Conservation (phyloP, 2,113 vertebrate species). For the Dipodomys spectabilis region DNA sequence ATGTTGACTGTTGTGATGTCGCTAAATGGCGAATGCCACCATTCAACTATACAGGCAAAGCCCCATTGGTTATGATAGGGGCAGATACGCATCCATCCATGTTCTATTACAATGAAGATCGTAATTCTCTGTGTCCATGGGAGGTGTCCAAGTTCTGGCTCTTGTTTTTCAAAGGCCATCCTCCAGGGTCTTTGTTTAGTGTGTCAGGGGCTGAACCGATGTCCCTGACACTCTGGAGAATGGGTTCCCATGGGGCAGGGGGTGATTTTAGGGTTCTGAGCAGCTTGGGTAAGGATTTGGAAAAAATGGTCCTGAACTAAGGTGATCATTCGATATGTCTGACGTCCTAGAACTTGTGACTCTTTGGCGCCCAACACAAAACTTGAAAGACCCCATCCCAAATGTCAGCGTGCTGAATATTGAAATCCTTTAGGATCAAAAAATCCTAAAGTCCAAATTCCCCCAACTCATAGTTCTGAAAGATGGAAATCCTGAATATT, state of each 20-base stretch:
- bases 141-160: too few species aligned
- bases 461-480: neutral
- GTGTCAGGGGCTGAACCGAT: neutral
- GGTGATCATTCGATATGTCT: neutral
- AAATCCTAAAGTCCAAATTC: neutral
- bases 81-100: neutral
- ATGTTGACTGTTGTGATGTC: too few species aligned
- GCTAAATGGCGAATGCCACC: neutral
- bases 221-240: neutral
- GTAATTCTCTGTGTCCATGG: neutral
- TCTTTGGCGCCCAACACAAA: neutral
- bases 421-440: neutral
- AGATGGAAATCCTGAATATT: neutral
- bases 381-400: neutral
- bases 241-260: neutral
- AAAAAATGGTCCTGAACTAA: neutral
- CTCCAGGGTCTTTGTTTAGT: slow-evolving; percentile 42
- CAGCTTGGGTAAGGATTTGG: neutral
- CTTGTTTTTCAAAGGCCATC: neutral
- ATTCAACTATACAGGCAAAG: neutral
- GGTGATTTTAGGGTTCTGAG: neutral
- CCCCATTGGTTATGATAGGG: neutral
- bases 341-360: neutral
- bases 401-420: neutral
- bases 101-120: neutral